These are phyloP conservation scores for Poecilobothrus nobilitatus DNA, from an alignment of 2,888 invertebrate genomes.

Conservation along the genomic window DNA sequence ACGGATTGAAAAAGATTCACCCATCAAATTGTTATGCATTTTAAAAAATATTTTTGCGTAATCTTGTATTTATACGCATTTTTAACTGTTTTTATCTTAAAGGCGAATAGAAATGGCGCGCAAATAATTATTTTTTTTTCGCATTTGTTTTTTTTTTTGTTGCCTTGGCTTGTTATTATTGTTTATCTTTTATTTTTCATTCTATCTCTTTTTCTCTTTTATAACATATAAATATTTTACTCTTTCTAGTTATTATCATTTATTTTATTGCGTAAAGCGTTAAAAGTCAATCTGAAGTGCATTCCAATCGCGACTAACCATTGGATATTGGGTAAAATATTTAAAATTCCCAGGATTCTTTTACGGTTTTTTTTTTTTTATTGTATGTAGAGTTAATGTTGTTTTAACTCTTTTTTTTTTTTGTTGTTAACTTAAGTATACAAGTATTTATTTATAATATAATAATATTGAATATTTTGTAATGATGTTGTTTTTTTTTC, in stretches of 20 bases:
- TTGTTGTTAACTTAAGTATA: background rate
- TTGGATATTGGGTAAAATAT: background rate
- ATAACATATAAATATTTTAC: too few species aligned
- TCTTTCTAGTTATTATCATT: too few species aligned
- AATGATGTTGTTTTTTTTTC: too few species aligned
- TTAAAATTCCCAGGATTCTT: background rate
- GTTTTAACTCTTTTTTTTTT: background rate
- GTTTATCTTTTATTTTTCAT: background rate
- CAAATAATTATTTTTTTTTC: background rate
- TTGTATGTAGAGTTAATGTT: background rate
- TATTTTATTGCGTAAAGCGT: conserved; percentile 1
- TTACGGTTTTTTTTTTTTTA: background rate
- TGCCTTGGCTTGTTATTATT: background rate
- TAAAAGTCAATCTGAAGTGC: background rate
- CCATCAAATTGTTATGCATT: too few species aligned
- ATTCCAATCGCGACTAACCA: background rate
- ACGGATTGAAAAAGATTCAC: too few species aligned
- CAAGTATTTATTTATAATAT: too few species aligned
- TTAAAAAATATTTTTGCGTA: too few species aligned
- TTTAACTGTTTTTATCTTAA: too few species aligned
- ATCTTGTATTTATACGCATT: too few species aligned
- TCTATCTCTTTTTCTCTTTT: background rate
- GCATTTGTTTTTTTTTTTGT: background rate
- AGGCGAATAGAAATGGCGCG: background rate
- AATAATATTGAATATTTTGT: too few species aligned